A percentile compares a stretch with the other conserved stretches of the same genome.
These are phyloP conservation scores for Leguminivora glycinivorella DNA, from an alignment of 1,140 invertebrate genomes.

Conservation along the genomic window DNA sequence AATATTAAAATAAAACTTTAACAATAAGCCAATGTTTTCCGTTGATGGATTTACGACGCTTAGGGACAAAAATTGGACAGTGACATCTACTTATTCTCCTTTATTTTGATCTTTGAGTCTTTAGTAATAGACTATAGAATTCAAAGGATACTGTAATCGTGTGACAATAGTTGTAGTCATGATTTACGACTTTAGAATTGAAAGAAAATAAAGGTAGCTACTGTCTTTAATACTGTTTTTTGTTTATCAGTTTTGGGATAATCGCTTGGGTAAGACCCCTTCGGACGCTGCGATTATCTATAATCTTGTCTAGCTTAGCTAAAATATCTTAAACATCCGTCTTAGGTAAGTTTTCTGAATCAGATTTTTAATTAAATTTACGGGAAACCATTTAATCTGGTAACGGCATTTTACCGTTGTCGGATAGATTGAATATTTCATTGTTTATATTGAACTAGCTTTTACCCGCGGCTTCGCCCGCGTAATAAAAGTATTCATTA, in stretches of 20 bases:
- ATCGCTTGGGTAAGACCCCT: constrained; percentile 15
- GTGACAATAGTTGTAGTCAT: constrained; percentile 8
- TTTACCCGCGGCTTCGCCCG: too few relatives aligned
- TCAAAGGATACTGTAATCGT: neutral
- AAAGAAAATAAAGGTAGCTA: constrained; percentile 8
- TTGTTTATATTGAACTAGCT: neutral
- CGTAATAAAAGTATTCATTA: too few relatives aligned
- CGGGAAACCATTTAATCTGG: constrained; percentile 6
- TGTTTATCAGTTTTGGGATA: neutral
- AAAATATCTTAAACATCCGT: constrained; percentile 22
- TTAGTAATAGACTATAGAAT: neutral
- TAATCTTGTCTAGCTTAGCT: constrained; percentile 18
- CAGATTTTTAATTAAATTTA: constrained; percentile 18
- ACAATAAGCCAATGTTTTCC: constrained; percentile 27
- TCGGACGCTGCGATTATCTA: constrained; percentile 5
- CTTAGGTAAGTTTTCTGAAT: neutral
- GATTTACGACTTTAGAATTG: constrained; percentile 18
- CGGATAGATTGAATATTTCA: neutral
- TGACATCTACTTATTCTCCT: neutral
- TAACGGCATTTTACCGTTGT: constrained; percentile 13
- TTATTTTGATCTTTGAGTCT: neutral
- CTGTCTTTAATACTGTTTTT: constrained; percentile 20
- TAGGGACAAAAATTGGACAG: constrained; percentile 12
- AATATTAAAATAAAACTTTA: constrained; percentile 19
- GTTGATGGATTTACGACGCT: constrained; percentile 25